phyloP scores from a whole-genome alignment of 2,797 vertebrate species.

The Eulemur rubriventer region DNA sequence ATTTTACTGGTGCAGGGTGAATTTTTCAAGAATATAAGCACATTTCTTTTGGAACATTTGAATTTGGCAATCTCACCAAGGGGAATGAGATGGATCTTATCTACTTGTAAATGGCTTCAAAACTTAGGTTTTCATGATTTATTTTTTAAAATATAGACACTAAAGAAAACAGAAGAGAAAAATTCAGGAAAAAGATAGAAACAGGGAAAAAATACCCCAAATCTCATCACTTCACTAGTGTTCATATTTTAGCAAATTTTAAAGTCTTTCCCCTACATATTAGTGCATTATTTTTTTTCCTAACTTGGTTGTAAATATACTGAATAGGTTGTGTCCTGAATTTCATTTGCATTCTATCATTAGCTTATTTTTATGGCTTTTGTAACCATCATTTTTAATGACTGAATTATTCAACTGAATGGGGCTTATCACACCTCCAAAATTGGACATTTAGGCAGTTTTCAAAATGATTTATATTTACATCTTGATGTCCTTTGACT shows the following conservation, averaged over 20 bases:
- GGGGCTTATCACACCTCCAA: background rate
- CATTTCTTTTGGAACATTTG: background rate
- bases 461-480: background rate
- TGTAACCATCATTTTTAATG: background rate
- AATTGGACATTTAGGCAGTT: background rate
- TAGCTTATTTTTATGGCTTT: background rate
- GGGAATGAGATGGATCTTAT: background rate
- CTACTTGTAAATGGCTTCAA: background rate
- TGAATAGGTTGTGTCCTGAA: background rate
- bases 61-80: background rate
- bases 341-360: background rate
- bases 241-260: background rate
- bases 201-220: background rate
- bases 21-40: background rate
- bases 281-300: background rate
- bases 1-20: background rate
- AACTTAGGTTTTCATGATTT: background rate
- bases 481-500: background rate
- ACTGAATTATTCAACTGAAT: background rate
- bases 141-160: background rate
- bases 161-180: background rate
- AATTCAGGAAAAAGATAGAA: background rate
- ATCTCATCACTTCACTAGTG: background rate
- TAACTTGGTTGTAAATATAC: background rate
- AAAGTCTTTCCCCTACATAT: background rate